phyloP scores from a whole-genome alignment of 2,113 vertebrate genomes.

The Paramormyrops kingsleyae region DNA sequence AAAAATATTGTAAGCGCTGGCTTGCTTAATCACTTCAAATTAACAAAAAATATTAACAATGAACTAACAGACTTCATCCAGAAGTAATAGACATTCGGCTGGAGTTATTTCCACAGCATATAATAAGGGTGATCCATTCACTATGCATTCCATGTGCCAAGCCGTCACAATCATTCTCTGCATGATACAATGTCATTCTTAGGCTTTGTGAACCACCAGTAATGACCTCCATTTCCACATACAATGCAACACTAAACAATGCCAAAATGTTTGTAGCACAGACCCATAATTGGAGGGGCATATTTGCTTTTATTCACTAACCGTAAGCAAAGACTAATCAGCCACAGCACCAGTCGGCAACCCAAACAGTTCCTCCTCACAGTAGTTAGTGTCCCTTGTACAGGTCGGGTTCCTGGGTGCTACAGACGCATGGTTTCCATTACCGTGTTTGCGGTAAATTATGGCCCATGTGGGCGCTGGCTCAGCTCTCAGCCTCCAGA shows the following conservation, averaged over 20 bases:
- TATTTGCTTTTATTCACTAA: background rate
- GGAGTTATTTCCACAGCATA: background rate
- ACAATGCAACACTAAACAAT: background rate
- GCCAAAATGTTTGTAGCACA: background rate
- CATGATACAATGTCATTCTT: background rate
- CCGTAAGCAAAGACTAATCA: background rate
- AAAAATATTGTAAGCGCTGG: background rate
- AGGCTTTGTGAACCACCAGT: background rate
- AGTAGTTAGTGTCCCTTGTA: background rate
- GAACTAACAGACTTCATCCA: background rate
- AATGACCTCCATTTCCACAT: background rate
- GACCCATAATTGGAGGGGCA: background rate
- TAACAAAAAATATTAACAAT: background rate
- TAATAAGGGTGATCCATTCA: background rate
- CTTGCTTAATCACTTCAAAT: background rate
- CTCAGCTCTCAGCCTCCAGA: conserved; percentile 35
- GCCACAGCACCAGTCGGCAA: background rate
- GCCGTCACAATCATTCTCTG: background rate
- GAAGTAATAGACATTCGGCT: background rate
- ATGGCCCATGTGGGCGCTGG: conserved; percentile 31
- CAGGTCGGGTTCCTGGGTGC: background rate
- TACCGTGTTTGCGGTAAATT: conserved; percentile 24
- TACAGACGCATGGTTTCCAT: conserved; percentile 25
- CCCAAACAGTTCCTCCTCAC: background rate
- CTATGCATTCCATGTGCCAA: background rate